Evolutionary conservation across 2,113 vertebrate genomes (phyloP).

Genomic region (Narcine bancroftii): DNA sequence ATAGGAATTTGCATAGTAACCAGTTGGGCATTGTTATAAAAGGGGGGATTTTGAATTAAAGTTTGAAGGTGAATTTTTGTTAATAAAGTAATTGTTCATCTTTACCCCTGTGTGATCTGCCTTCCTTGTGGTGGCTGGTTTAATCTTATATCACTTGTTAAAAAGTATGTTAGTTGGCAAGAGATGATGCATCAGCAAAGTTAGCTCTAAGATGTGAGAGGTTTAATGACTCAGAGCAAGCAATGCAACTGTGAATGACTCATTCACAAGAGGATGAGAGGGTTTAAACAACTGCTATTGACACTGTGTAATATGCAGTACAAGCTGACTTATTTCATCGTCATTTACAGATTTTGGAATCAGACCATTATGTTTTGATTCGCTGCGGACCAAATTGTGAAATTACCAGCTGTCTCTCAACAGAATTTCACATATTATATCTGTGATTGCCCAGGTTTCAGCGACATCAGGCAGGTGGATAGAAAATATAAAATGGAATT

Average conservation of each 20-base stretch:
- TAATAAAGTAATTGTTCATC: too few species aligned
- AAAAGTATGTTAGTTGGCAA: background rate
- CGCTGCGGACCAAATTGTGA: background rate
- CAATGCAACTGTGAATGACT: background rate
- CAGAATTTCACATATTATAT: background rate
- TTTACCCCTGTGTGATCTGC: too few species aligned
- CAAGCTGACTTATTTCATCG: background rate
- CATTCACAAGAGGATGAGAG: background rate
- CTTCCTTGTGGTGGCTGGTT: too few species aligned
- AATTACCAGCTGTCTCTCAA: background rate
- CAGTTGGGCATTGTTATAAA: too few species aligned
- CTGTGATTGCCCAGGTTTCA: background rate
- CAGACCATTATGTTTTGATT: background rate
- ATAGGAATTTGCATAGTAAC: too few species aligned
- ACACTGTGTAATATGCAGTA: background rate
- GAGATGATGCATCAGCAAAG: background rate
- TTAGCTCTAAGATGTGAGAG: background rate
- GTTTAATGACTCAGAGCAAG: background rate
- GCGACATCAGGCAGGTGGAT: background rate
- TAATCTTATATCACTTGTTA: too few species aligned
- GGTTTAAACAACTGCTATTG: background rate
- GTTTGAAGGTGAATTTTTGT: too few species aligned
- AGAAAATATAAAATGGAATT: background rate
- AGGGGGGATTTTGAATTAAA: too few species aligned
- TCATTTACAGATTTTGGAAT: background rate